phyloP scores from a whole-genome alignment of 2,113 vertebrate genomes.

The Anoura caudifer region DNA sequence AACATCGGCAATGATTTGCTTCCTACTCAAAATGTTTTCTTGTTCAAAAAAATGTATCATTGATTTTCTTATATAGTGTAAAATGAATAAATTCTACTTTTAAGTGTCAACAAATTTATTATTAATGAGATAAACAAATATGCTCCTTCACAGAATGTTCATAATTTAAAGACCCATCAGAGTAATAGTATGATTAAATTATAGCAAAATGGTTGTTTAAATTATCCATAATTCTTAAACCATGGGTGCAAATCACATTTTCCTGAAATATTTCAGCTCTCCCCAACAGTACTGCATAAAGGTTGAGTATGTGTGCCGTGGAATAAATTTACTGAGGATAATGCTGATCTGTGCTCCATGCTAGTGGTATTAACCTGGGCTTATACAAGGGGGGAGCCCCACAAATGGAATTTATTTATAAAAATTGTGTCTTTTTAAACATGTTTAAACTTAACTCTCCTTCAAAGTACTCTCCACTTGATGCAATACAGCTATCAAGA shows the following conservation, averaged over 20 bases:
- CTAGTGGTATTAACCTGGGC: background rate
- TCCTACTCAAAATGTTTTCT: background rate
- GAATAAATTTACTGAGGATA: background rate
- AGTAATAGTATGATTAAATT: slow-evolving; percentile 12
- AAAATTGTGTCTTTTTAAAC: no score
- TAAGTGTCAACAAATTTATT: background rate
- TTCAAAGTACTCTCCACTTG: no score
- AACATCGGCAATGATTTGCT: background rate
- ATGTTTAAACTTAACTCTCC: no score
- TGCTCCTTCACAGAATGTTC: background rate
- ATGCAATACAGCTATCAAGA: no score
- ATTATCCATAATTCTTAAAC: background rate
- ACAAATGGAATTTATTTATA: no score
- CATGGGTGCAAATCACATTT: background rate
- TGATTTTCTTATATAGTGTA: background rate
- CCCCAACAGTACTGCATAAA: background rate
- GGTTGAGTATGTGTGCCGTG: background rate
- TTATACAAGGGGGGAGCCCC: no score
- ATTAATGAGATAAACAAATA: background rate
- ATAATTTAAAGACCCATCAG: background rate
- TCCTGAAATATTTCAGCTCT: background rate
- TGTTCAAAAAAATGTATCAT: background rate
- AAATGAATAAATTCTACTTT: background rate
- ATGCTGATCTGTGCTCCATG: background rate
- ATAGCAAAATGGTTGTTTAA: background rate